Percentiles rank a stretch among this genome's conserved stretches.
Evolutionary conservation across 2,888 invertebrate species (phyloP).

Genomic region (Thelaira solivaga): DNA sequence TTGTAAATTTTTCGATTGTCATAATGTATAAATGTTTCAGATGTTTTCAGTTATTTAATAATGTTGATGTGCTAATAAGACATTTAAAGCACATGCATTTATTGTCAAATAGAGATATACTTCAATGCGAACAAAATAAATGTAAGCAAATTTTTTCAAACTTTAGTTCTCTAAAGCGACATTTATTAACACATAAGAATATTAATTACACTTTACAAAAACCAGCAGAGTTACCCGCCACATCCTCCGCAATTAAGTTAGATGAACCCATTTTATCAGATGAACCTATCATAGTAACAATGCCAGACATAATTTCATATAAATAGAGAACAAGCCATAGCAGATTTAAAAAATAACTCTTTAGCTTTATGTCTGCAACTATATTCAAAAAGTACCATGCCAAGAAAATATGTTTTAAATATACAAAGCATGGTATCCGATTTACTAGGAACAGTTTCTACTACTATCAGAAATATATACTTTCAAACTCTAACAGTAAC

Average conservation of each 20-base stretch:
- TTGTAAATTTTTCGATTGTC: constrained; percentile 26
- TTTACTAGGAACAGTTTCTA: constrained; percentile 11
- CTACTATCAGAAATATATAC: constrained; percentile 34
- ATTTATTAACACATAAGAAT: too few species aligned
- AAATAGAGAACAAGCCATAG: constrained; percentile 43
- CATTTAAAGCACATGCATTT: constrained; percentile 52
- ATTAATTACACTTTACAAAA: too few species aligned
- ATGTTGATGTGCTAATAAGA: constrained; percentile 27
- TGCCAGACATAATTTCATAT: constrained; percentile 36
- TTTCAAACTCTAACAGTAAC: too few species aligned
- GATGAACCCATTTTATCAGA: constrained; percentile 48
- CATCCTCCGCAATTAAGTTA: constrained; percentile 49
- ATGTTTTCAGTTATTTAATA: too few species aligned
- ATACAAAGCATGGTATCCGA: constrained; percentile 32
- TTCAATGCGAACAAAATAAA: too few species aligned
- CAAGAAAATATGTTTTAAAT: constrained; percentile 46
- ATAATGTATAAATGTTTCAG: constrained; percentile 31
- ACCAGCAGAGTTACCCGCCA: constrained; percentile 49
- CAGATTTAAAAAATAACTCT: constrained; percentile 39
- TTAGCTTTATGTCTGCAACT: constrained; percentile 11
- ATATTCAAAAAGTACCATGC: constrained; percentile 36
- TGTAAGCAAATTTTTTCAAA: too few species aligned
- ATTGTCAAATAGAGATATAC: too few species aligned
- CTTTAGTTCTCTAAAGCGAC: too few species aligned
- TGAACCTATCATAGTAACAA: constrained; percentile 47